phyloP scores from a whole-genome alignment of 2,888 invertebrate genomes.

The Strigamia crassipes region DNA sequence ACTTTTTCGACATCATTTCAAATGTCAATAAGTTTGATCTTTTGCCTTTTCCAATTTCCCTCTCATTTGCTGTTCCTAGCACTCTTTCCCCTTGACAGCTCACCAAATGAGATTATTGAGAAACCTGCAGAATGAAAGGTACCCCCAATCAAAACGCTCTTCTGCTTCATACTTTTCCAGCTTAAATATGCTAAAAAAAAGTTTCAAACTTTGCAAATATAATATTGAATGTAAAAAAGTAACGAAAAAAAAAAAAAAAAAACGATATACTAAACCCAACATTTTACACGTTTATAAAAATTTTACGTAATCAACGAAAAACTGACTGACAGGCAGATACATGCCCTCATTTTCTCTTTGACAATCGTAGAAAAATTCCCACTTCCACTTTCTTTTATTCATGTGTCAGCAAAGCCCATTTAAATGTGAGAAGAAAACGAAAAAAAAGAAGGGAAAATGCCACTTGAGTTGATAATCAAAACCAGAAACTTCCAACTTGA shows the following conservation, averaged over 20 bases:
- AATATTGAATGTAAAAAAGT: constrained; percentile 57
- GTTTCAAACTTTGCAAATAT: not conserved
- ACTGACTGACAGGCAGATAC: constrained; percentile 13
- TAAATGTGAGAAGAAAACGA: constrained; percentile 49
- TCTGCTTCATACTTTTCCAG: not conserved
- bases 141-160: constrained; percentile 34
- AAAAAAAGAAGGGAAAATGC: constrained; percentile 16
- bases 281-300: not conserved
- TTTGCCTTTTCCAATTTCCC: constrained; percentile 7
- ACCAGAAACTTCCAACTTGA: constrained; percentile 42
- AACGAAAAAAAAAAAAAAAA: constrained; percentile 35
- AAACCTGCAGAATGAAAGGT: constrained; percentile 32
- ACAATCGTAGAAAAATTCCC: constrained; percentile 17
- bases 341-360: constrained; percentile 11
- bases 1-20: constrained; percentile 20
- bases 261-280: not conserved
- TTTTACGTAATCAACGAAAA: not conserved
- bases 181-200: not conserved
- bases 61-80: constrained; percentile 40
- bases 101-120: constrained; percentile 40
- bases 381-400: constrained; percentile 20
- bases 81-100: constrained; percentile 42
- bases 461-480: constrained; percentile 40
- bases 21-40: constrained; percentile 37
- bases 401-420: constrained; percentile 37